phyloP scores from a whole-genome alignment of 2,888 invertebrate species.

The Megaustenia siamemsis region DNA sequence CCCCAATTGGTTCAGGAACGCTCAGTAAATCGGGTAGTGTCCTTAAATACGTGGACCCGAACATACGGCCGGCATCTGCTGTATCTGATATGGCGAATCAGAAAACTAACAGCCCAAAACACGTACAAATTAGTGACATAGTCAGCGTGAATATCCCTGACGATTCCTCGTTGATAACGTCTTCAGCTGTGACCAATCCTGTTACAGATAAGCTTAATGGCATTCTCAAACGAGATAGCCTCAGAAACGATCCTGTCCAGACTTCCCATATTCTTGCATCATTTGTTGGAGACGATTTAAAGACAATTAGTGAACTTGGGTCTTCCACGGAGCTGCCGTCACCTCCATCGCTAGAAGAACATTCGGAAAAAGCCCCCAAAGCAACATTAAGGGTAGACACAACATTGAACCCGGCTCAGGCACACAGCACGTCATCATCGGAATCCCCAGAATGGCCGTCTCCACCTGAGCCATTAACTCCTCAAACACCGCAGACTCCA shows the following conservation, averaged over 20 bases:
- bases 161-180: constrained; percentile 17
- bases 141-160: constrained; percentile 53
- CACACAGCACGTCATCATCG: constrained; percentile 79
- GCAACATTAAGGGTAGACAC: constrained; percentile 59
- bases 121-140: constrained; percentile 57
- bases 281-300: not conserved
- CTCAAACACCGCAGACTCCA: constrained; percentile 73
- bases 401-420: constrained; percentile 41
- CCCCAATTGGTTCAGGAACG: constrained; percentile 41
- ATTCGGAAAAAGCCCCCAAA: constrained; percentile 10
- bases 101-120: constrained; percentile 56
- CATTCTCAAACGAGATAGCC: constrained; percentile 55
- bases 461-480: constrained; percentile 77
- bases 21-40: constrained; percentile 42
- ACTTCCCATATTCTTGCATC: constrained; percentile 35
- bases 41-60: constrained; percentile 51
- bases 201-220: constrained; percentile 55
- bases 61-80: constrained; percentile 62
- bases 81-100: constrained; percentile 60
- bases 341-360: constrained; percentile 33
- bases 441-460: constrained; percentile 78
- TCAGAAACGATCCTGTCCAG: constrained; percentile 26
- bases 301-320: not conserved
- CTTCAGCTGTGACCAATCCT: constrained; percentile 35
- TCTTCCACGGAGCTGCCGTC: constrained; percentile 13